phyloP scores from a whole-genome alignment of 1,140 invertebrate species.

The Dendrolimus kikuchii region DNA sequence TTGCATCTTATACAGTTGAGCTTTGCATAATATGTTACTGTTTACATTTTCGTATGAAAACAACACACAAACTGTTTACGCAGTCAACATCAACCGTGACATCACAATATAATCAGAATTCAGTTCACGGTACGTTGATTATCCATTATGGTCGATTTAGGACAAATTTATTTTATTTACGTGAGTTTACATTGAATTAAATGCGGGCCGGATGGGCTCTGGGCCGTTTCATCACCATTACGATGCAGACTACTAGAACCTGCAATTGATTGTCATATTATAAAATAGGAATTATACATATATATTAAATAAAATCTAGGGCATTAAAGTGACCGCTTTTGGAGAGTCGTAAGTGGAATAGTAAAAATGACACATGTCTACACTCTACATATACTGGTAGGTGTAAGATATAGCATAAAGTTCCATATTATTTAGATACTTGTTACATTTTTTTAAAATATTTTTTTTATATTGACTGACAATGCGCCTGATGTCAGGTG shows the following conservation, averaged over 20 bases:
- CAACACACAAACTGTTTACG: neutral
- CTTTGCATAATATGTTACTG: too few relatives aligned
- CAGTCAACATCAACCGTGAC: slow-evolving; percentile 1
- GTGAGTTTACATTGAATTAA: slow-evolving; percentile 39
- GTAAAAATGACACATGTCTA: too few relatives aligned
- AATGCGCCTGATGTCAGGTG: too few relatives aligned
- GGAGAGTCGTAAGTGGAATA: too few relatives aligned
- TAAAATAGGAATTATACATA: neutral
- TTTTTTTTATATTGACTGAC: too few relatives aligned
- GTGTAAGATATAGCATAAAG: too few relatives aligned
- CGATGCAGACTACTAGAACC: slow-evolving; percentile 10
- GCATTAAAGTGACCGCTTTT: too few relatives aligned
- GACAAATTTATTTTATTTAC: slow-evolving; percentile 32
- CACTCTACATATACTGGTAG: too few relatives aligned
- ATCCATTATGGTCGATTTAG: slow-evolving; percentile 41
- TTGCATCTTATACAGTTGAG: too few relatives aligned
- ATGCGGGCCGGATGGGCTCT: slow-evolving; percentile 28
- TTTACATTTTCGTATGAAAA: neutral
- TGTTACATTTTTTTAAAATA: too few relatives aligned
- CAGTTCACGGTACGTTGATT: slow-evolving; percentile 33
- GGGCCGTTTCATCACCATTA: slow-evolving; percentile 34
- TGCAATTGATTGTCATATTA: slow-evolving; percentile 33
- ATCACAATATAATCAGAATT: slow-evolving; percentile 6
- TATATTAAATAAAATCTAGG: too few relatives aligned
- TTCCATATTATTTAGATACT: too few relatives aligned